Conservation (phyloP, 2,888 invertebrate species). For the Campoletis raptor region DNA sequence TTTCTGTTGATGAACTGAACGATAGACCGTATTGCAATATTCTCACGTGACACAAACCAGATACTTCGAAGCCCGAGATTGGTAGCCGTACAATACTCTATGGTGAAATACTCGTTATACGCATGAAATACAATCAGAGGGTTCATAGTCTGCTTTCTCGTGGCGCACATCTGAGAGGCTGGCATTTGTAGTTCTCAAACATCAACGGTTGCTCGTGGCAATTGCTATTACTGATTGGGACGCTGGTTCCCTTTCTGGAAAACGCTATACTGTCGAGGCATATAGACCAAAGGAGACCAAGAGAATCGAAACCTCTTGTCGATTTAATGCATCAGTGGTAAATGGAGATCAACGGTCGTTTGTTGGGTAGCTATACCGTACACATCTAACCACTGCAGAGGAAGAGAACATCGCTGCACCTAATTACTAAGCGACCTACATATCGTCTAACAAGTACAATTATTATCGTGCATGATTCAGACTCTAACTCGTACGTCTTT, state of each 20-base stretch:
- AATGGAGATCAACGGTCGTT: conserved; percentile 52
- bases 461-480: conserved; percentile 22
- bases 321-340: conserved; percentile 37
- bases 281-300: conserved; percentile 15
- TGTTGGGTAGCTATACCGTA: conserved; percentile 41
- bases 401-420: conserved; percentile 62
- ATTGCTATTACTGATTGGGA: conserved; percentile 26
- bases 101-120: conserved; percentile 6
- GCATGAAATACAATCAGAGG: conserved; percentile 37
- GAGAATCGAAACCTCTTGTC: conserved; percentile 25
- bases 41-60: neutral
- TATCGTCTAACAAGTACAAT: conserved; percentile 52
- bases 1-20: conserved; percentile 20
- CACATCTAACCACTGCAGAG: conserved; percentile 35
- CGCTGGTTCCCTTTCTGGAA: neutral
- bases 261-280: conserved; percentile 2
- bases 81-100: too few relatives aligned
- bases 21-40: neutral
- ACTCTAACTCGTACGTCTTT: conserved; percentile 47
- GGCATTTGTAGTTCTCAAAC: conserved; percentile 53
- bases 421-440: conserved; percentile 71
- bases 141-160: conserved; percentile 10
- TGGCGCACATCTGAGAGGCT: neutral
- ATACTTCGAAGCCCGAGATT: neutral
- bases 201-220: conserved; percentile 25